Evolutionary conservation across 1,140 invertebrate genomes (phyloP), one percentile per base, ranked within the genome.

Genomic region (Drosophila bipectinata): DNA sequence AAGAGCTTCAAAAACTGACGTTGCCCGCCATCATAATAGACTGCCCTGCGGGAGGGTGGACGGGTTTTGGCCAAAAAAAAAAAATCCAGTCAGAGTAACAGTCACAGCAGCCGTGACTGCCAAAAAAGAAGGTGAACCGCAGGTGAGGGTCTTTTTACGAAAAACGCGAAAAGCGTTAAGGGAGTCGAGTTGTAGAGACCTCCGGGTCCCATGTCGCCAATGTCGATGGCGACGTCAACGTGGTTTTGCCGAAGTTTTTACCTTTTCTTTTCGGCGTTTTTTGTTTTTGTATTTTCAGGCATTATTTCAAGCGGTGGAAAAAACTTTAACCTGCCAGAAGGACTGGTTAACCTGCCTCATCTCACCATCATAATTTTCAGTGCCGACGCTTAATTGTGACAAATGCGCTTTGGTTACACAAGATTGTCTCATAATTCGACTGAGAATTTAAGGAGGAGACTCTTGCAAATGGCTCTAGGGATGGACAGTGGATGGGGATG

Each of bases 311-410:
- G 75, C 56, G 37, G 21, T 12, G n/a, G 18, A 59, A 58, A 56
- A 67, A 68, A 69, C 44, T 69, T 67, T 53, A 58, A 72, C 52
- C 56, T 53, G 57, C 4, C 7, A 34, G 37, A 18, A 8, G 5
- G 14, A 12, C 39, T 10, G 39, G 4, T 7, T 18, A 45, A 45
- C 14, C 9, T 37, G 34, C 34, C 34, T 37, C 34, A 37, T 37
- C 34, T 37, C 55, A 32, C 34, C 34, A 12, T 53, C 54, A 64
- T 80, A 73, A 80, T 80, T 87, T 81, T 34, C 52, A 61, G 56
- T 3, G 21, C 48, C 68, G 39, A 51, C 54, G 77, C 79, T 88
- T 90, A 90, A 90, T 90, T 90, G 88, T 90, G 88, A 90, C 84
- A 90, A 90, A 90, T 90, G 83, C 80, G 62, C 72, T 77, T 77